Evolutionary conservation across 2,113 vertebrate species (phyloP).

Genomic region (Apus apus): DNA sequence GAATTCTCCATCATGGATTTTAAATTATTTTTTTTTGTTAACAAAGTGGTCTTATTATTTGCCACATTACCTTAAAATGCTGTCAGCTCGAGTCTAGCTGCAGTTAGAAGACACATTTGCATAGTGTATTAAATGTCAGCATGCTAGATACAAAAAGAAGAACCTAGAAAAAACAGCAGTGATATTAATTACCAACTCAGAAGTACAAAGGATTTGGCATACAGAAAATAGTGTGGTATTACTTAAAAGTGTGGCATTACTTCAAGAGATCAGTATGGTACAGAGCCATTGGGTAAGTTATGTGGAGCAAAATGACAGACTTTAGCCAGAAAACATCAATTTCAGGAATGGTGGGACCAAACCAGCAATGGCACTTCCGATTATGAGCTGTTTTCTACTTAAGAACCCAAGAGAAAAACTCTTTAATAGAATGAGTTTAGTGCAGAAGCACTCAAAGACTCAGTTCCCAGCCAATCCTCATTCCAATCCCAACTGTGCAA

Average conservation of each 20-base stretch:
- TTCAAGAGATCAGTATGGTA: no score
- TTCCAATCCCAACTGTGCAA: neutral
- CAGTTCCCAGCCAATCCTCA: neutral
- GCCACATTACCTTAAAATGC: neutral
- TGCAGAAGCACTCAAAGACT: accelerated
- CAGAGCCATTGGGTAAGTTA: neutral
- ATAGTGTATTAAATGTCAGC: neutral
- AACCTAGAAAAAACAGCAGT: neutral
- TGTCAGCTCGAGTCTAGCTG: neutral
- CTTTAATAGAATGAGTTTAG: neutral
- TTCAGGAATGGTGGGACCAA: neutral
- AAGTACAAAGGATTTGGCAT: neutral
- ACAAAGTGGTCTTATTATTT: neutral
- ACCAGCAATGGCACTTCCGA: neutral
- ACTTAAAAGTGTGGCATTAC: no score
- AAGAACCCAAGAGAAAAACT: neutral
- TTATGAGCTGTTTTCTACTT: neutral
- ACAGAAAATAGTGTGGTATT: neutral
- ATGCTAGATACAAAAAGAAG: neutral
- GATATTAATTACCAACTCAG: neutral
- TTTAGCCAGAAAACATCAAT: neutral
- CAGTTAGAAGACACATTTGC: neutral
- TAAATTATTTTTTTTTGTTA: neutral
- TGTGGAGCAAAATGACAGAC: neutral
- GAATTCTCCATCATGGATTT: neutral